Base-by-base conservation (phyloP, 2,888 invertebrate species). In the Calameuta pallipes region DNA sequence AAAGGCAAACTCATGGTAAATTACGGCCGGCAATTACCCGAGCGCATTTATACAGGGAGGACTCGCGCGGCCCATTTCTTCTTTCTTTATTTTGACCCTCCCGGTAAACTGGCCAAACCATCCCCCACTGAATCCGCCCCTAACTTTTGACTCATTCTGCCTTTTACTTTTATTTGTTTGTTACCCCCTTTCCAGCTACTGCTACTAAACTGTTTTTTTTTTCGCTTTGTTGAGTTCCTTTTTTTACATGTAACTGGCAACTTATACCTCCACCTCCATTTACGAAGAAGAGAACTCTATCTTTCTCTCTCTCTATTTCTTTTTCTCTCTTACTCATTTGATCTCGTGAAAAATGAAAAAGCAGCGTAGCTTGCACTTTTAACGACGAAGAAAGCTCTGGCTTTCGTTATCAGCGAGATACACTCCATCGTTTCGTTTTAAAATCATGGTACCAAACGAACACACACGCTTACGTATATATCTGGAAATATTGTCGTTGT, bases 1-100 rank as follows among this genome's bases (percentile, higher is more conserved):
- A 85, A 86, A 83, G 84, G 82, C 81, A 83, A 86, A 84, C 83
- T 84, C 77, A 78, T 78, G 81, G 83, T 81, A 80, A 84, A 84
- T 84, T 83, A 83, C 82, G 80, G 73, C 78, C 73, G 81, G 82
- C 82, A 84, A 86, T 85, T 84, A 84, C 80, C 79, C 78, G 79
- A 41, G 77, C 79, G 80, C 76, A 80, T 83, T 85, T 85, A 82
- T 80, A 75, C 76, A 75, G 75, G 75, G 68, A 15, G 74, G 71
- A 78, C 75, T 80, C 70, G 70, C 70, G 41, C 73, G 77, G 76
- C 77, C 74, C 74, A 80, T 75, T 78, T 81, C 79, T 81, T 82
- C 75, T 81, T 78, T 75, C 77, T 78, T 75, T 69, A 41, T 41
- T 41, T 41, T 15, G 15, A 6, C 15, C 31, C 33, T 36, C 68